Base-by-base conservation (phyloP, 1,140 invertebrate species). In the Drosophila nebulosa region DNA sequence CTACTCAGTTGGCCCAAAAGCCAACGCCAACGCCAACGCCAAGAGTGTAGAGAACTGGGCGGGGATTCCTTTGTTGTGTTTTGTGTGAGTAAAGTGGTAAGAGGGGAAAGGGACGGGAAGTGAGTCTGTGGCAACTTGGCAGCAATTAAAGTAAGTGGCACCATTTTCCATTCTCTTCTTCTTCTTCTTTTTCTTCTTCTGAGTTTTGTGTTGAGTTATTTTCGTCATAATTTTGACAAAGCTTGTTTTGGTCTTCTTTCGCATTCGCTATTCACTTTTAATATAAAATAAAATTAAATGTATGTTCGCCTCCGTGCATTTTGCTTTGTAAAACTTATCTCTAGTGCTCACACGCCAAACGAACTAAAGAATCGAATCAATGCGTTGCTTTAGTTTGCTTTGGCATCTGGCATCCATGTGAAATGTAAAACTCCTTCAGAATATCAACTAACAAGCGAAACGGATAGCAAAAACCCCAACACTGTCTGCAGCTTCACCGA, bases 361-460 rank as follows among this genome's bases (percentile, higher is more conserved):
- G 14, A 18, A 46, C 6, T 5, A 18, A 42, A 21, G 12, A 46
- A 46, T 46, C 39, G 32, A 55, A 55, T 55, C 52, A 55, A 55
- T 32, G 26, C 14, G 14, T 16, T 9, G 21, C 46, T 10, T 22
- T 50, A 10, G 16, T 27, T 16, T 14, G n/a, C 7, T 30, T 55
- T 18, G 52, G 22, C 26, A 55, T 55, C 27, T 55, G 52, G 27
- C 26, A 55, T 27, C 52, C 18, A 16, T 55, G 52, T 55, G 67
- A 85, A 77, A 67, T 68, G 52, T 69, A 74, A 85, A 79, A 80
- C 80, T 74, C 57, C 50, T 53, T 60, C 58, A 56, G 80, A 84
- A 84, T 86, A 70, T 63, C 60, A 75, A 75, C 69, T 60, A 85
- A 73, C 67, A 69, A 51, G 65, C 14, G 52, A 30, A 55, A 16